phyloP scores from a whole-genome alignment of 2,797 vertebrate species.

The Simalia tracyae region DNA sequence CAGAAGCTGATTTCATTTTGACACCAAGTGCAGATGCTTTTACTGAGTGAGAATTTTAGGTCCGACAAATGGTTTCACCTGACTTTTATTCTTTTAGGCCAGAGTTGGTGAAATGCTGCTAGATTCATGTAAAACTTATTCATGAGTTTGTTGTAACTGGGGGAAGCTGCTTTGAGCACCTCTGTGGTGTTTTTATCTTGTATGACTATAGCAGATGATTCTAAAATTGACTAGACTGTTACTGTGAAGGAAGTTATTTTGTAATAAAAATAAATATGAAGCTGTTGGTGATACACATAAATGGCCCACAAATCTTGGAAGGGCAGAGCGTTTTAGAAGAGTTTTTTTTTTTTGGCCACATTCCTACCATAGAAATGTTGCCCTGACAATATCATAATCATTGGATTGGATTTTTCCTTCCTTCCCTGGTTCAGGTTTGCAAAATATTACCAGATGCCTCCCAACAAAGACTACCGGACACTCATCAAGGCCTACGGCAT shows the following conservation, averaged over 20 bases:
- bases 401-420: too few species aligned
- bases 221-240: background rate
- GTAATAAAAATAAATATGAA: background rate
- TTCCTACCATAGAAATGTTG: background rate
- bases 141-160: background rate
- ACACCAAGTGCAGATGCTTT: background rate
- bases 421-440: constrained; percentile 78
- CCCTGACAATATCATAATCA: background rate
- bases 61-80: background rate
- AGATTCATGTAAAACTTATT: background rate
- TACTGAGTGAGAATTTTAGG: background rate
- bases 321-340: background rate
- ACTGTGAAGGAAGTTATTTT: background rate
- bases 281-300: background rate
- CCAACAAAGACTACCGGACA: constrained; percentile 76
- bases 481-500: constrained; percentile 86
- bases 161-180: background rate
- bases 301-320: background rate
- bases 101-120: too few species aligned
- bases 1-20: background rate
- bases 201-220: background rate
- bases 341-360: fast-evolving
- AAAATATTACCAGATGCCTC: constrained; percentile 78
- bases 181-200: background rate
- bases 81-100: background rate